These are phyloP conservation scores for Ceratina japonica DNA, from an alignment of 1,140 invertebrate species.

Conservation along the genomic window DNA sequence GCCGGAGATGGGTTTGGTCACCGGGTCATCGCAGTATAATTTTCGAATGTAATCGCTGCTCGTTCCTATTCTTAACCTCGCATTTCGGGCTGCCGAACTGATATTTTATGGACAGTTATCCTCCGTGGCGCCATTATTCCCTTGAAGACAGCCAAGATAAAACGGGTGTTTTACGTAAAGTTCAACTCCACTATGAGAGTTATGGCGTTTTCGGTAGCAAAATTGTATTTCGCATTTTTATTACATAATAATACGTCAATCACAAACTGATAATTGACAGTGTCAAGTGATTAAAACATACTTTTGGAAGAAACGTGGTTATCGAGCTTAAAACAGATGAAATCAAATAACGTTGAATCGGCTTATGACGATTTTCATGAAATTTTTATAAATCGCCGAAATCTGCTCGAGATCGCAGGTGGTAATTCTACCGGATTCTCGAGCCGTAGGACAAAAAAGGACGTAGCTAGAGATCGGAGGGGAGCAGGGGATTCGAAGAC, in stretches of 20 bases:
- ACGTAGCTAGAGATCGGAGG: not conserved
- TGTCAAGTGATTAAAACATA: not conserved
- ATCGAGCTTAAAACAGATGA: not conserved
- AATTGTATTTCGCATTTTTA: too few relatives aligned
- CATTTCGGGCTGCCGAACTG: too few relatives aligned
- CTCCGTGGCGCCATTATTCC: too few relatives aligned
- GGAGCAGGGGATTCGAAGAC: constrained; percentile 41
- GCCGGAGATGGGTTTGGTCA: not conserved
- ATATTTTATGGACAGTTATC: too few relatives aligned
- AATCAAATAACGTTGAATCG: not conserved
- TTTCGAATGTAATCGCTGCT: not conserved
- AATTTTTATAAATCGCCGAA: constrained; percentile 43
- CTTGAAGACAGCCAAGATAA: too few relatives aligned
- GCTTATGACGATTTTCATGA: constrained; percentile 23
- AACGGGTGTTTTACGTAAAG: too few relatives aligned
- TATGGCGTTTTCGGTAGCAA: too few relatives aligned
- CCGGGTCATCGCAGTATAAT: not conserved
- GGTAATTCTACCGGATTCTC: constrained; percentile 43
- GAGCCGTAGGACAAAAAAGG: constrained; percentile 41
- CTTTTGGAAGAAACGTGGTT: too few relatives aligned
- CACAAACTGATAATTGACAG: not conserved
- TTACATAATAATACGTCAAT: too few relatives aligned
- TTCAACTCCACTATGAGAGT: too few relatives aligned
- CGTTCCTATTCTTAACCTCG: not conserved
- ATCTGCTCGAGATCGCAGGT: constrained; percentile 1